Evolutionary conservation across 2,888 invertebrate species (phyloP).

Genomic region (Drosophila putrida): DNA sequence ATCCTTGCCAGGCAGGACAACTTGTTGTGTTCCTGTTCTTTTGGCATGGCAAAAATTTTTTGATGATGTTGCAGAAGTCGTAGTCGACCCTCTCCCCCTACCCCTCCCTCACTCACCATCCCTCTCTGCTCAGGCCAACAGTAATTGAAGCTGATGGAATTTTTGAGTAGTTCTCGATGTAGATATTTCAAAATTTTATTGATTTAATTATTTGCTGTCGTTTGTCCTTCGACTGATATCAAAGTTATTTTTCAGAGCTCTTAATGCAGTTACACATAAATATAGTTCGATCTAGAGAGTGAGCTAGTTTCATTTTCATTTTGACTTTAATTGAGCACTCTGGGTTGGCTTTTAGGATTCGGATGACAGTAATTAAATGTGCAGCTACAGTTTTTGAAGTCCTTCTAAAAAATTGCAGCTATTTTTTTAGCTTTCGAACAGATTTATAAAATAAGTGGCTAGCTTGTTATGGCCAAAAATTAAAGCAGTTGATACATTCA

Average conservation of each 20-base stretch:
- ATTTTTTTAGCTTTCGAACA: background rate
- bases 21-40: conserved; percentile 50
- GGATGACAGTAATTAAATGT: conserved; percentile 27
- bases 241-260: conserved; percentile 21
- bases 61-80: conserved; percentile 78
- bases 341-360: conserved; percentile 3
- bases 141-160: conserved; percentile 79
- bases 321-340: conserved; percentile 25
- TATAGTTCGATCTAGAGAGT: background rate
- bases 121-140: conserved; percentile 11
- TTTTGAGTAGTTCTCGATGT: conserved; percentile 66
- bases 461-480: no score
- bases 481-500: no score
- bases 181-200: conserved; percentile 75
- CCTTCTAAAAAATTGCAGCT: background rate
- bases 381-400: background rate
- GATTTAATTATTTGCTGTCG: conserved; percentile 72
- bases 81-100: conserved; percentile 6
- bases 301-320: background rate
- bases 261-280: conserved; percentile 31
- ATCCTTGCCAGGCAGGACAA: conserved; percentile 45
- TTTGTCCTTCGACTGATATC: conserved; percentile 42
- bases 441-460: no score
- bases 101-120: no score
- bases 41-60: conserved; percentile 70